Percentiles rank a stretch among this genome's conserved stretches.
These are phyloP conservation scores for Torymus aiolomorphi DNA, from an alignment of 2,888 invertebrate species.

Conservation along the genomic window DNA sequence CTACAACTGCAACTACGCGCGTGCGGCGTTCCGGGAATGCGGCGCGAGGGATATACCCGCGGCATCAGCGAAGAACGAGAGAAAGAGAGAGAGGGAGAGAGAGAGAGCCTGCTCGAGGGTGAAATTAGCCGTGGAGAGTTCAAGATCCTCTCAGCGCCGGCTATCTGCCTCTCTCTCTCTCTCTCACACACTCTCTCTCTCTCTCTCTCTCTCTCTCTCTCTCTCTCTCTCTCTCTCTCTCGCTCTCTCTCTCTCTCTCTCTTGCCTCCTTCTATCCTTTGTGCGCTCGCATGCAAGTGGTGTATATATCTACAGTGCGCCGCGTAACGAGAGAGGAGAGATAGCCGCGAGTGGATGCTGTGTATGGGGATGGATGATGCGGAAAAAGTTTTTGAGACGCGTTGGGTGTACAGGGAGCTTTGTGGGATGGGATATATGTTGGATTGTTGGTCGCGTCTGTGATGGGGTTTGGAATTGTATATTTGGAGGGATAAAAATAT, in stretches of 20 bases:
- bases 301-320: no score
- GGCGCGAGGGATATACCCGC: neutral
- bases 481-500: no score
- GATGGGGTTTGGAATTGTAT: no score
- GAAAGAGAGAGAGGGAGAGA: constrained; percentile 7
- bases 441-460: no score
- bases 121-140: constrained; percentile 63
- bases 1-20: no score
- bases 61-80: neutral
- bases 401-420: no score
- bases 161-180: constrained; percentile 1
- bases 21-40: neutral
- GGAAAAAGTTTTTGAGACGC: no score
- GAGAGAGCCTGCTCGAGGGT: constrained; percentile 59
- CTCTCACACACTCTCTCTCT: constrained; percentile 1
- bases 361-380: no score
- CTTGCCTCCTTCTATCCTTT: neutral
- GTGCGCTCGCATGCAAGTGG: no score
- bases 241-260: neutral
- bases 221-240: constrained; percentile 1
- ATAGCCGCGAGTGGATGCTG: no score
- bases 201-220: constrained; percentile 1
- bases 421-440: no score
- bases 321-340: no score
- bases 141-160: constrained; percentile 43